Percentiles rank a stretch among this genome's conserved stretches.
Conservation (phyloP, 2,113 vertebrate genomes). For the Lampris megalopsis region DNA sequence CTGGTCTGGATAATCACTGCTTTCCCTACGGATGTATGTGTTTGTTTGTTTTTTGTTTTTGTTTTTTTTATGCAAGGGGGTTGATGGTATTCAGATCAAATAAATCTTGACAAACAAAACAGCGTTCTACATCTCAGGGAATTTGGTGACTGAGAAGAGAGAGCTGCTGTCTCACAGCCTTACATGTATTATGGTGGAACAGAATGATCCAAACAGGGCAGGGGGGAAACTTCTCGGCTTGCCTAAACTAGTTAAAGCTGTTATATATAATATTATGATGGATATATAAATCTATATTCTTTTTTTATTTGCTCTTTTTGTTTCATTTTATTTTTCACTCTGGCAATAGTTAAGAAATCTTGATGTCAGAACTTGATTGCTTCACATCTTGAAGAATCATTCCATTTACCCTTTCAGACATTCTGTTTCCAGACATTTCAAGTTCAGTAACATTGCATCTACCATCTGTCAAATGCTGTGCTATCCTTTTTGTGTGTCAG, state of each 20-base stretch:
- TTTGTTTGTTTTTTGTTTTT: background rate
- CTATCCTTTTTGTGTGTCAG: slow-evolving; percentile 30
- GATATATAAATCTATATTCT: slow-evolving; percentile 77
- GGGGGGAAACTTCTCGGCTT: slow-evolving; percentile 68
- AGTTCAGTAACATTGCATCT: slow-evolving; percentile 6
- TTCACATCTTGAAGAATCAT: slow-evolving; percentile 72
- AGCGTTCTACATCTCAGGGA: slow-evolving; percentile 86
- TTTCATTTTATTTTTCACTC: slow-evolving; percentile 59
- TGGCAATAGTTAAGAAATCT: slow-evolving; percentile 78
- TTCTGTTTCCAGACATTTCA: slow-evolving; percentile 42
- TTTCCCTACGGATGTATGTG: background rate
- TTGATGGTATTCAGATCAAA: slow-evolving; percentile 64
- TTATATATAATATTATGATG: slow-evolving; percentile 83
- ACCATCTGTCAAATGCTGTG: slow-evolving; percentile 16
- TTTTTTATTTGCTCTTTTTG: slow-evolving; percentile 71
- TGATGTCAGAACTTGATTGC: slow-evolving; percentile 66
- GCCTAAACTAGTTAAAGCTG: slow-evolving; percentile 80
- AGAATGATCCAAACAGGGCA: slow-evolving; percentile 61
- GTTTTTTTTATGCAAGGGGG: slow-evolving; percentile 24
- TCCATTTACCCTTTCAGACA: slow-evolving; percentile 58
- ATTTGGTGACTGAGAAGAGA: slow-evolving; percentile 81
- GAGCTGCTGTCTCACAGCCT: slow-evolving; percentile 79
- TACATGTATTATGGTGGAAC: slow-evolving; percentile 59
- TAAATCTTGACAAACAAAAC: slow-evolving; percentile 71
- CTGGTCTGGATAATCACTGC: slow-evolving; percentile 23